Evolutionary conservation across 1,140 invertebrate species (phyloP), one percentile per base, ranked within the genome.

Genomic region (Scaptomyza montana): DNA sequence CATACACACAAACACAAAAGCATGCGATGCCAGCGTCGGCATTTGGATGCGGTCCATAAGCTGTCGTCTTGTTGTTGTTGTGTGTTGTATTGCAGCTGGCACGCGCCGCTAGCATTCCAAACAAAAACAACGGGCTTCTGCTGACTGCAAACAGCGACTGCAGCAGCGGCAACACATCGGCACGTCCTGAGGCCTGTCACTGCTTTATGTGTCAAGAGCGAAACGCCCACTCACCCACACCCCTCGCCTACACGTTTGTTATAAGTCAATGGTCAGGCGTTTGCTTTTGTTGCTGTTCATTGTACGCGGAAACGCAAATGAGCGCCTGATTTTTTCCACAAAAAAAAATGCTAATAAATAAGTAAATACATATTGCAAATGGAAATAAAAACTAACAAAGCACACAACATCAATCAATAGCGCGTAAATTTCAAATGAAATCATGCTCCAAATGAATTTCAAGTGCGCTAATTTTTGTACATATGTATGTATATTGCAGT

Each of bases 161-260:
- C 25, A 51, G 12, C 51, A 21, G 45, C 9, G n/a, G 39, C 63
- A 72, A 41, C 47, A 72, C 47, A n/a, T 66, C 63, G 69, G 69
- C 69, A 72, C 69, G 69, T 72, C 69, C 67, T 68, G 56, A 47
- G 50, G 64, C 56, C 70, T 73, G 70, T 62, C 70, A 68, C 41
- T 54, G 69, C 49, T 72, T 72, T 72, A 60, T 73, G 64, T 73
- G 70, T 73, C 70, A 73, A 73, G 70, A 73, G 56, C 70, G 70
- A 21, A 43, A 36, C 54, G 54, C 69, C 59, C 51, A 56, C 67
- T 13, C 45, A 4, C 25, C 12, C 19, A 19, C 47, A 4, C 10
- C n/a, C 6, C 36, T 21, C n/a, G 60, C 33, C 39, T 13, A 36
- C 21, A 46, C 21, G 12, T n/a, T 28, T 25, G 12, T n/a, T 12